phyloP scores from a whole-genome alignment of 2,888 invertebrate genomes.

The Strigamia crassipes region DNA sequence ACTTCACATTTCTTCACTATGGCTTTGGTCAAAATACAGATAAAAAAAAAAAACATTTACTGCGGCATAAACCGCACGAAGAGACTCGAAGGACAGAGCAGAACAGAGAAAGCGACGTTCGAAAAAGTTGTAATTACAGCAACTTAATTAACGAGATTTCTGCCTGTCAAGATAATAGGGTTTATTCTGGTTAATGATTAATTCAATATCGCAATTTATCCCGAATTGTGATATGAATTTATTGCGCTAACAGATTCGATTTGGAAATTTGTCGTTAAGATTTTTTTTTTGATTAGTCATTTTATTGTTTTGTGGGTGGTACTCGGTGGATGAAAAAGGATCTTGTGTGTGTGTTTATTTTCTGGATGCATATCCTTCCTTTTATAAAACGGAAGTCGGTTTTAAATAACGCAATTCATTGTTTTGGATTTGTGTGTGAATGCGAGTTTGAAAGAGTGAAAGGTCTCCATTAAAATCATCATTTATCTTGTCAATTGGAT shows the following conservation, averaged over 20 bases:
- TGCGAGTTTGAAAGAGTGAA: neutral
- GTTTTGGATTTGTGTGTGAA: neutral
- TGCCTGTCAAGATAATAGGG: too few species aligned
- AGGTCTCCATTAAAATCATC: neutral
- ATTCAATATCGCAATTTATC: too few species aligned
- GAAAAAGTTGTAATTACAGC: too few species aligned
- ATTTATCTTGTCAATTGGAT: constrained; percentile 5
- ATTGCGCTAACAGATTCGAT: neutral
- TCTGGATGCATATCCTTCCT: neutral
- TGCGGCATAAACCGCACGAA: neutral
- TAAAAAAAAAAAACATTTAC: neutral
- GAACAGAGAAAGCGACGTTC: neutral
- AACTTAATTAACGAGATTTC: too few species aligned
- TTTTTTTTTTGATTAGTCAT: neutral
- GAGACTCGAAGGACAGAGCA: neutral
- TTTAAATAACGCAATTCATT: neutral
- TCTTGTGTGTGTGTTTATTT: neutral
- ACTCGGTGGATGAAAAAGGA: neutral
- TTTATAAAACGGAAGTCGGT: neutral
- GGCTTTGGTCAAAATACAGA: neutral
- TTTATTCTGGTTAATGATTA: too few species aligned
- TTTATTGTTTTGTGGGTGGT: neutral
- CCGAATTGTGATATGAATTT: too few species aligned
- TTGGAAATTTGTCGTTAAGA: neutral
- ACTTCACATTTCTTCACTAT: neutral